Evolutionary conservation across 2,113 vertebrate species (phyloP).

Genomic region (Siniperca chuatsi): DNA sequence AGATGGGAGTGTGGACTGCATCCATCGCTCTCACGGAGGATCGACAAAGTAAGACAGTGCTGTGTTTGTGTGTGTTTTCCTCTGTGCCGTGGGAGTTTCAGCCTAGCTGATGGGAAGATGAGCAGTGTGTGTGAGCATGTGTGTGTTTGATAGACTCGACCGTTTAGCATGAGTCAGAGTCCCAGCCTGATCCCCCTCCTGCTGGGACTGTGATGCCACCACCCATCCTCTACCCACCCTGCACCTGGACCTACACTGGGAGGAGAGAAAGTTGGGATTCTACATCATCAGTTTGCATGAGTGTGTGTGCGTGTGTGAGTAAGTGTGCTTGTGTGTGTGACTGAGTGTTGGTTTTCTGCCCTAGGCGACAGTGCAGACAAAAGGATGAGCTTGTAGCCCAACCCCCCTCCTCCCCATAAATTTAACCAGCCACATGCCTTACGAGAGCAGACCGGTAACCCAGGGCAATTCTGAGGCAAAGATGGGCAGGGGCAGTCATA

Average conservation of each 20-base stretch:
- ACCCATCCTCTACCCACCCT: slow-evolving; percentile 83
- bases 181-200: slow-evolving; percentile 76
- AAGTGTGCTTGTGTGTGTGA: slow-evolving; percentile 67
- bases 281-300: slow-evolving; percentile 68
- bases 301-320: slow-evolving; percentile 58
- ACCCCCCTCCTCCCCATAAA: slow-evolving; percentile 77
- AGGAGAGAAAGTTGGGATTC: slow-evolving; percentile 63
- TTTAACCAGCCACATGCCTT: slow-evolving; percentile 84
- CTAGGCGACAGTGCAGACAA: slow-evolving; percentile 77
- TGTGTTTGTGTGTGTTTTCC: slow-evolving; percentile 66
- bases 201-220: slow-evolving; percentile 84
- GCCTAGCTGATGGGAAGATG: slow-evolving; percentile 57
- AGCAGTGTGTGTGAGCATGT: slow-evolving; percentile 56
- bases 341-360: slow-evolving; percentile 75
- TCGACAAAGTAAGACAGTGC: slow-evolving; percentile 45
- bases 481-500: slow-evolving; percentile 59
- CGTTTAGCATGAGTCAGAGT: slow-evolving; percentile 79
- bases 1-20: slow-evolving; percentile 48
- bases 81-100: slow-evolving; percentile 70
- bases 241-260: slow-evolving; percentile 80
- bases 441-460: slow-evolving; percentile 74
- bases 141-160: slow-evolving; percentile 69
- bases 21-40: slow-evolving; percentile 58
- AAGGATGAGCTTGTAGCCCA: slow-evolving; percentile 79
- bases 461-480: slow-evolving; percentile 69